These are phyloP conservation scores for Sebastes kiyomatsui DNA, from an alignment of 2,797 vertebrate genomes.

Conservation along the genomic window DNA sequence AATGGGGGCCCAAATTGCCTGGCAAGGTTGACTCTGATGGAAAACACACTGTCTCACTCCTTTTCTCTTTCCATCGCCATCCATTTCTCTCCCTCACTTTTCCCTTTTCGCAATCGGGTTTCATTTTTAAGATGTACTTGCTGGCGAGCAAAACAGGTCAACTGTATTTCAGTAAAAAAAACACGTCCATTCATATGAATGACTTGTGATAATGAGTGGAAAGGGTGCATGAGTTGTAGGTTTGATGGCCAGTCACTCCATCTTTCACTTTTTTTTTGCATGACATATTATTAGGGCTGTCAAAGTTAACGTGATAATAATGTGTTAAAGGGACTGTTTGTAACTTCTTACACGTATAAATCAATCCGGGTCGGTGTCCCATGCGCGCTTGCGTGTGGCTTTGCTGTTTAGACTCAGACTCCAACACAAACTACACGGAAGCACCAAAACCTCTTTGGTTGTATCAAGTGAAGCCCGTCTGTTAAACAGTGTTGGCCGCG, in stretches of 20 bases:
- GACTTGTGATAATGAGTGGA: conserved; percentile 2
- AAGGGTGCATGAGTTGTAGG: conserved; percentile 1
- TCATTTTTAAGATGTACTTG: conserved; percentile 48
- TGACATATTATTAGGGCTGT: not conserved
- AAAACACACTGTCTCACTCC: conserved; percentile 73
- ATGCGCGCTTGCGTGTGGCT: no score
- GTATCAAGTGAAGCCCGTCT: no score
- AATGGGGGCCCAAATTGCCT: conserved; percentile 84
- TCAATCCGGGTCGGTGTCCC: no score
- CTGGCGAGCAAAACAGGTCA: conserved; percentile 23
- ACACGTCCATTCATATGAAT: conserved; percentile 13
- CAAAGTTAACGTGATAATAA: not conserved
- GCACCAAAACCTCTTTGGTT: no score
- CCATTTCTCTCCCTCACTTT: conserved; percentile 42
- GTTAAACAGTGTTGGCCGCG: no score
- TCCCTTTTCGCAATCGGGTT: conserved; percentile 47
- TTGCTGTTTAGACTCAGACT: no score
- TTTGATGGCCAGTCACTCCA: conserved; percentile 1
- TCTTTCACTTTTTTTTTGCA: not conserved
- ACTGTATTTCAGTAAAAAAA: conserved; percentile 15
- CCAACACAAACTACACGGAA: no score
- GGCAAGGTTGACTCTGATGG: conserved; percentile 79
- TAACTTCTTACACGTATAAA: no score
- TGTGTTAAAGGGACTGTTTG: no score
- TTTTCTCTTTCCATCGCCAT: conserved; percentile 59